These are phyloP conservation scores for Amphimallon solstitiale DNA, from an alignment of 2,888 invertebrate genomes.

Conservation along the genomic window DNA sequence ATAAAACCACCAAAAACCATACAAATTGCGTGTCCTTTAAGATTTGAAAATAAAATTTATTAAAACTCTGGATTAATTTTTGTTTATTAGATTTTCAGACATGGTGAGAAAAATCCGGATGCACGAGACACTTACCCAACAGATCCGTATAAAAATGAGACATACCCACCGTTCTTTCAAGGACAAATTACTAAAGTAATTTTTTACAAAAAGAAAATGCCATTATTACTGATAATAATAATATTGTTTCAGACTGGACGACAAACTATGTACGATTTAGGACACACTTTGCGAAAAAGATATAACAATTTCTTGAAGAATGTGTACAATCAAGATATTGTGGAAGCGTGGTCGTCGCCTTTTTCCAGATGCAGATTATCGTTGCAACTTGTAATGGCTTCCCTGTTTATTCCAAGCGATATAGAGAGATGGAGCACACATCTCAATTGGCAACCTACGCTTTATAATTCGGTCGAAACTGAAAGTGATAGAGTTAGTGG, in stretches of 20 bases:
- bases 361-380: conserved; percentile 79
- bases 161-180: conserved; percentile 2
- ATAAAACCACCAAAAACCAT: too few species aligned
- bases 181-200: conserved; percentile 36
- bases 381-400: conserved; percentile 73
- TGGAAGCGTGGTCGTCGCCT: conserved; percentile 75
- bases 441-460: conserved; percentile 80
- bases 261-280: conserved; percentile 68
- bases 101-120: conserved; percentile 33
- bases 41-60: too few species aligned
- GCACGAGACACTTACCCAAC: conserved; percentile 15
- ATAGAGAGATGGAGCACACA: conserved; percentile 67
- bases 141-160: conserved; percentile 29
- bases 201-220: too few species aligned
- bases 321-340: conserved; percentile 65
- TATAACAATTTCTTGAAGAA: conserved; percentile 68
- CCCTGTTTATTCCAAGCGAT: conserved; percentile 71
- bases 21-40: too few species aligned
- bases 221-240: background rate
- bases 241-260: conserved; percentile 67
- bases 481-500: conserved; percentile 48
- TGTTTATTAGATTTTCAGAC: conserved; percentile 32
- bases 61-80: background rate
- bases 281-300: conserved; percentile 68
- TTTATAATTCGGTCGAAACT: conserved; percentile 71